phyloP scores from a whole-genome alignment of 2,888 invertebrate genomes.

The Pyrochroa serraticornis region DNA sequence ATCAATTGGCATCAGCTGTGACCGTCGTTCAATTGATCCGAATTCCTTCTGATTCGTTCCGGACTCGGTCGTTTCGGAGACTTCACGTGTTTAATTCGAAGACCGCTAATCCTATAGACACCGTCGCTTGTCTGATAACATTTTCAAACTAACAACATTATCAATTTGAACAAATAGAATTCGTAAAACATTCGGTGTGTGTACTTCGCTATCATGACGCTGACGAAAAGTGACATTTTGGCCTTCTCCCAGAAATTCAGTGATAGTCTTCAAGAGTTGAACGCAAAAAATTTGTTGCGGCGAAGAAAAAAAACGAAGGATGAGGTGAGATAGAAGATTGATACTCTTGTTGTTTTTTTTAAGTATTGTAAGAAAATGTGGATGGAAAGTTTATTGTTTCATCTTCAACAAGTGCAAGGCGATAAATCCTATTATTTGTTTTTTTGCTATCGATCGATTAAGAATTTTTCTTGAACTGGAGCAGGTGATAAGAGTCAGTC shows the following conservation, averaged over 20 bases:
- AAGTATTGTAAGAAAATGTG: neutral
- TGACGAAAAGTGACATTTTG: slow-evolving; percentile 33
- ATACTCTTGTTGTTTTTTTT: neutral
- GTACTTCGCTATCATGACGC: slow-evolving; percentile 25
- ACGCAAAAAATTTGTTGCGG: slow-evolving; percentile 43
- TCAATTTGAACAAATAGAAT: slow-evolving; percentile 17
- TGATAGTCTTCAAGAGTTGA: slow-evolving; percentile 49
- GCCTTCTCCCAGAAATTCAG: slow-evolving; percentile 35
- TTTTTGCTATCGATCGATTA: too few species aligned
- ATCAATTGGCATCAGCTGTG: slow-evolving; percentile 14
- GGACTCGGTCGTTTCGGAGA: neutral
- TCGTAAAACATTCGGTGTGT: neutral
- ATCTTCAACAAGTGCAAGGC: too few species aligned
- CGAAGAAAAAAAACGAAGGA: slow-evolving; percentile 38
- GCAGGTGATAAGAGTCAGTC: neutral
- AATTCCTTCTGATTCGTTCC: neutral
- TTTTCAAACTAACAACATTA: slow-evolving; percentile 13
- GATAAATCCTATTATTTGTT: too few species aligned
- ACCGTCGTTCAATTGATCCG: slow-evolving; percentile 5
- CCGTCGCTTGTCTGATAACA: slow-evolving; percentile 9
- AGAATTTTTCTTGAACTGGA: neutral
- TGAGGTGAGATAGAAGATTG: slow-evolving; percentile 26
- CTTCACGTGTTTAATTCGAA: too few species aligned
- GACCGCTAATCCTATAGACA: slow-evolving; percentile 7
- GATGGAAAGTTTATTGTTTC: neutral